Evolutionary conservation across 2,797 vertebrate genomes (phyloP), one percentile per base, ranked within the genome.

Genomic region (Lagodon rhomboides): DNA sequence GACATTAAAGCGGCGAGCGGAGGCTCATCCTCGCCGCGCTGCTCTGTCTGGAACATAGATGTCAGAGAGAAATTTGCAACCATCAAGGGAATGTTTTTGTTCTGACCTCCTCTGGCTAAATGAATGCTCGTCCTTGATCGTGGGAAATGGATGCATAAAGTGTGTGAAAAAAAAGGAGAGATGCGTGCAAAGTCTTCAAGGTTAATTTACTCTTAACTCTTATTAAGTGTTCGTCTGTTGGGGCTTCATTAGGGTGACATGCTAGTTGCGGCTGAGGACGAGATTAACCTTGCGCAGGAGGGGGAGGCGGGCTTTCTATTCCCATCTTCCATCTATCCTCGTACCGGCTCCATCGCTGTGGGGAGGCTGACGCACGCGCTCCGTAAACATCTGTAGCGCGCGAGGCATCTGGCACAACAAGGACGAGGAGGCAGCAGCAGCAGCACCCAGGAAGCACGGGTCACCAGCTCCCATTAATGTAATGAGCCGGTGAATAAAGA

Each of bases 121-220:
- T 82, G 89, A 93, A 86, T 27, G 59, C 80, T 75, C 59, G 94
- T 92, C 95, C 95, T 95, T 95, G 94, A 92, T 92, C 58, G 44
- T 71, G 70, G 87, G 88, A 92, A 92, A 89, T 75, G 77, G 86
- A 88, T 84, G 85, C 83, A 81, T 89, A 87, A 87, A 87, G 87
- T 85, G 64, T 85, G 77, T 46, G 55, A 87, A 91, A 84, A 84
- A 43, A 79, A 44, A 67, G 77, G 72, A 84, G 81, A 78, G 79
- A 92, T 85, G 82, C 30, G 55, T 69, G 85, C 69, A 87, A 94
- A 95, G 91, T 94, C 91, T 93, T 95, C 93, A 95, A 96, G 95
- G 95, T 95, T 95, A 96, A 95, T 96, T 95, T 95, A 93, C 93
- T 93, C 94, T 95, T 95, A 95, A 95, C 94, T 96, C 94, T 94